These are phyloP conservation scores for Sebastes reedi DNA, from an alignment of 2,797 vertebrate genomes.

Conservation along the genomic window DNA sequence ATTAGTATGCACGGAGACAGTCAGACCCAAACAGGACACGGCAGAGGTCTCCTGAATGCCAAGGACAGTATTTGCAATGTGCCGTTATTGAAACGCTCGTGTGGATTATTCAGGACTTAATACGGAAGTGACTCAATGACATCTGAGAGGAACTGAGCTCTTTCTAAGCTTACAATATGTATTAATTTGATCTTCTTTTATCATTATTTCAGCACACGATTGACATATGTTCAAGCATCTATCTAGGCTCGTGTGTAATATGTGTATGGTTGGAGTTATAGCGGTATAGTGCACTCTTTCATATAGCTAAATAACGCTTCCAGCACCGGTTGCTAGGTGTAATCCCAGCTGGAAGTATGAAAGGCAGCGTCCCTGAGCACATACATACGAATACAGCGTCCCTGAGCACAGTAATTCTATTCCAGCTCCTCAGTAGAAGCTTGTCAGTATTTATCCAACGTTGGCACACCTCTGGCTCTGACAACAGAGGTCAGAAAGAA, in stretches of 20 bases:
- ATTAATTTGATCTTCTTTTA: not conserved
- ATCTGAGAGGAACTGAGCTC: not conserved
- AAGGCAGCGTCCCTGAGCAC: not conserved
- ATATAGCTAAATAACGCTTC: not conserved
- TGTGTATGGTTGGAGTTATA: not conserved
- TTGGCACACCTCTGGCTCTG: not conserved
- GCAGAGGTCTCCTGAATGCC: constrained; percentile 82
- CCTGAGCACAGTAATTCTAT: not conserved
- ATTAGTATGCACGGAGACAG: constrained; percentile 81
- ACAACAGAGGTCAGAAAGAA: constrained; percentile 4
- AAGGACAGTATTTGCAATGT: constrained; percentile 74
- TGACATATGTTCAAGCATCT: not conserved
- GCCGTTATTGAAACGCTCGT: constrained; percentile 44
- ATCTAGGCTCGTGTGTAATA: not conserved
- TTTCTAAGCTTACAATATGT: not conserved
- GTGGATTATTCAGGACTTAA: constrained; percentile 42
- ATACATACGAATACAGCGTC: not conserved
- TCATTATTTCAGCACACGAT: not conserved
- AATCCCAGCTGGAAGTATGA: not conserved
- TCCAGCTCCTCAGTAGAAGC: not conserved
- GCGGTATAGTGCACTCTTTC: not conserved
- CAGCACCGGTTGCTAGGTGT: not conserved
- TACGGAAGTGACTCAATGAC: constrained; percentile 20
- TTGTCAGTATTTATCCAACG: not conserved
- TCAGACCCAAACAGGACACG: constrained; percentile 70